phyloP scores from a whole-genome alignment of 2,113 vertebrate genomes.

The Ia io region DNA sequence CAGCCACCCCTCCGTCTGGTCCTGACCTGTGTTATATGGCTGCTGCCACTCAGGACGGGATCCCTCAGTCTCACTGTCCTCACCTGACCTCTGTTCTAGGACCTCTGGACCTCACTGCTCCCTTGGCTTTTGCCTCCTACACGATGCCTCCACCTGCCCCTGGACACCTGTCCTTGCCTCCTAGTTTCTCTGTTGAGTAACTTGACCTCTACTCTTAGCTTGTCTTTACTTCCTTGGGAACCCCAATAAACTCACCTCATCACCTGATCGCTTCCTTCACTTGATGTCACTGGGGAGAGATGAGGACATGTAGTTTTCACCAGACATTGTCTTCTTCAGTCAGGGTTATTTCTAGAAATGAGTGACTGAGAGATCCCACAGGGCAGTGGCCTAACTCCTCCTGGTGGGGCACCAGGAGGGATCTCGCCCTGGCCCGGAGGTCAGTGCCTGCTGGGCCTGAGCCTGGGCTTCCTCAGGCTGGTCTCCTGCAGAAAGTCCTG shows the following conservation, averaged over 20 bases:
- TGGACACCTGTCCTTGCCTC: not conserved
- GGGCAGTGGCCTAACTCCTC: not conserved
- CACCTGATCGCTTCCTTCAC: not conserved
- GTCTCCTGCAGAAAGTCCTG: rapidly evolving
- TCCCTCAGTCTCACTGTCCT: not conserved
- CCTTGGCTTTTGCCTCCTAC: not conserved
- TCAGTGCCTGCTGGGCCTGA: not conserved
- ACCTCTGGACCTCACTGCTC: rapidly evolving
- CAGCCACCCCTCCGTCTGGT: too few relatives aligned
- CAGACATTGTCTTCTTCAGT: not conserved
- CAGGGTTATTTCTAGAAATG: rapidly evolving
- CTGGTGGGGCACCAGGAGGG: too few relatives aligned
- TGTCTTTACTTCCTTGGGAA: too few relatives aligned
- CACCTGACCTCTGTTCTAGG: not conserved
- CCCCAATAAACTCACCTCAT: slow-evolving; percentile 1
- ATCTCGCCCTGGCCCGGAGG: not conserved
- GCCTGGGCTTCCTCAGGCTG: rapidly evolving
- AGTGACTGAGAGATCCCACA: not conserved
- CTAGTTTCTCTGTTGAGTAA: not conserved
- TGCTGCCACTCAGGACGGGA: not conserved
- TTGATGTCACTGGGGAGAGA: rapidly evolving
- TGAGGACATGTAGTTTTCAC: rapidly evolving
- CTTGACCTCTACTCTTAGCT: rapidly evolving
- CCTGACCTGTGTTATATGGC: not conserved
- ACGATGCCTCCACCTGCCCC: rapidly evolving